These are phyloP conservation scores for Chaunax sp. DNA, from an alignment of 2,797 vertebrate genomes.

Conservation along the genomic window DNA sequence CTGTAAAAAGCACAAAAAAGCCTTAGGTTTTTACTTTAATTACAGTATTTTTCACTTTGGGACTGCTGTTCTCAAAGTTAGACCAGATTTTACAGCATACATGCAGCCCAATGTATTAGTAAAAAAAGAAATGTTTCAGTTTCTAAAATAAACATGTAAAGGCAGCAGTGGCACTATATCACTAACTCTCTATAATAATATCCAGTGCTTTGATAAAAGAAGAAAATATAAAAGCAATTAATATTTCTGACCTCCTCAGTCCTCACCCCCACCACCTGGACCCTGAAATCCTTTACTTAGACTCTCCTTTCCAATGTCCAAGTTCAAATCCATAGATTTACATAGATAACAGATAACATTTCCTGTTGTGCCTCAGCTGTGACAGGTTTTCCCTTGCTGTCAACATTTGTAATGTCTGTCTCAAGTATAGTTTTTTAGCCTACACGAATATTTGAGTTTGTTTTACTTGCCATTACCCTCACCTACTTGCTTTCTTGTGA, in stretches of 20 bases:
- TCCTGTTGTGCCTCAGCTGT: conserved; percentile 23
- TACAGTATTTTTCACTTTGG: not conserved
- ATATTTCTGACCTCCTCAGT: conserved; percentile 3
- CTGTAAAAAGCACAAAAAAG: too few relatives aligned
- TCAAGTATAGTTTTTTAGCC: not conserved
- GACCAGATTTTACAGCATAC: too few relatives aligned
- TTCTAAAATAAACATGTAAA: too few relatives aligned
- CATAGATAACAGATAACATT: conserved; percentile 18
- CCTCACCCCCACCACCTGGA: too few relatives aligned
- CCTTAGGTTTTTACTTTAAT: too few relatives aligned
- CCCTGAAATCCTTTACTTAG: not conserved
- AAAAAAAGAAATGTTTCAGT: too few relatives aligned
- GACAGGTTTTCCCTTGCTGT: not conserved
- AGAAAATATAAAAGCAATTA: not conserved
- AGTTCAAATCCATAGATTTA: conserved; percentile 14
- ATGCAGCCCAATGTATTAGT: too few relatives aligned
- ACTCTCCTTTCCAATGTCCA: conserved; percentile 19
- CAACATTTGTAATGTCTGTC: not conserved
- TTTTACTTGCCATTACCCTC: too few relatives aligned
- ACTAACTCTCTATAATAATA: not conserved
- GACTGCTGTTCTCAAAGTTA: too few relatives aligned
- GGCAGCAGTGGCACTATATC: too few relatives aligned
- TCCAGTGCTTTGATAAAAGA: not conserved
- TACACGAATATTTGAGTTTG: not conserved
- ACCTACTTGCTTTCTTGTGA: not conserved